These are phyloP conservation scores for Stictocephala bisonia DNA, from an alignment of 2,888 invertebrate genomes.

Conservation along the genomic window DNA sequence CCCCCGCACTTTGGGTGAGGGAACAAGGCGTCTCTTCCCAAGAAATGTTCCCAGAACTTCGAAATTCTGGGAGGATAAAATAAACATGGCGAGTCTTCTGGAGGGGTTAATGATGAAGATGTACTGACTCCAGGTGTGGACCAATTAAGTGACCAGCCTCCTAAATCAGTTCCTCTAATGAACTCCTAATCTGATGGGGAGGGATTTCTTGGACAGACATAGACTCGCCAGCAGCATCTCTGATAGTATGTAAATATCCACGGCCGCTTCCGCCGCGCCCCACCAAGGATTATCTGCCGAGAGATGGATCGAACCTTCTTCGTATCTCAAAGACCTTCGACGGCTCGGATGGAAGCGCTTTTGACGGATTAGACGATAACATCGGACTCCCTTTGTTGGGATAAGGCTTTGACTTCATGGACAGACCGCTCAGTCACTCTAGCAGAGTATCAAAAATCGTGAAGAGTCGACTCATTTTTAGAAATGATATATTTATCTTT, in stretches of 20 bases:
- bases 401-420: no score
- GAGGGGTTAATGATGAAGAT: background rate
- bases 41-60: no score
- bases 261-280: constrained; percentile 1
- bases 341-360: constrained; percentile 14
- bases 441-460: no score
- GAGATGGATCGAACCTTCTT: constrained; percentile 1
- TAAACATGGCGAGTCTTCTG: no score
- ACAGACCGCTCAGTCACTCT: no score
- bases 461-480: no score
- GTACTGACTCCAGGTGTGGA: background rate
- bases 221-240: background rate
- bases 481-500: no score
- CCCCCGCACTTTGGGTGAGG: no score
- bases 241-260: constrained; percentile 28
- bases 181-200: constrained; percentile 31
- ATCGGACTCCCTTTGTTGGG: no score
- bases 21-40: no score
- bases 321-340: background rate
- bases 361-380: constrained; percentile 16
- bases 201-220: background rate
- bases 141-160: constrained; percentile 15
- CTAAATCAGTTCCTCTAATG: constrained; percentile 40
- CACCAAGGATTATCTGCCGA: constrained; percentile 24
- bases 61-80: no score